phyloP scores from a whole-genome alignment of 1,140 invertebrate species.

The Pygmarrhopalites habei region DNA sequence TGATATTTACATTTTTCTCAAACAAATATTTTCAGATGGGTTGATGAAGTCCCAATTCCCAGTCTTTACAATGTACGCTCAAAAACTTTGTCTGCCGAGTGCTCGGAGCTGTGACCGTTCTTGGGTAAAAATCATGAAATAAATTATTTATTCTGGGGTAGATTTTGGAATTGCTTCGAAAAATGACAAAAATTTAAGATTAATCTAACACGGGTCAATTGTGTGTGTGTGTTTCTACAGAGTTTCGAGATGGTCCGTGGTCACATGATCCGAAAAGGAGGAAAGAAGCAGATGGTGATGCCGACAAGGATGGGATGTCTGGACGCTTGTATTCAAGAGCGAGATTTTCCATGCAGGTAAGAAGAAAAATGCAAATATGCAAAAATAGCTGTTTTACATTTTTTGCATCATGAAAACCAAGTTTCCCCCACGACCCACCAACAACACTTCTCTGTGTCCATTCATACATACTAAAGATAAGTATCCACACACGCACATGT shows the following conservation, averaged over 20 bases:
- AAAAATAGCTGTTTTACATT: not conserved
- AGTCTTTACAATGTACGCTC: slow-evolving; percentile 51
- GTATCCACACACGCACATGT: too few species aligned
- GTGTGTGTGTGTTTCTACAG: too few species aligned
- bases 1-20: too few species aligned
- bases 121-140: too few species aligned
- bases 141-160: too few species aligned
- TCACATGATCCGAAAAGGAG: slow-evolving; percentile 38
- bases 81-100: slow-evolving; percentile 47
- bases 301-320: slow-evolving; percentile 44
- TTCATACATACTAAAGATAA: too few species aligned
- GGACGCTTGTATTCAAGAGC: slow-evolving; percentile 47
- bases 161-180: too few species aligned
- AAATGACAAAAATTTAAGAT: too few species aligned
- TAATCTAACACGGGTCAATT: too few species aligned
- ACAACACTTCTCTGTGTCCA: too few species aligned
- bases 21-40: slow-evolving; percentile 42
- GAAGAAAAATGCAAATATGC: not conserved
- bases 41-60: slow-evolving; percentile 50
- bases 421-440: too few species aligned
- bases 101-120: slow-evolving; percentile 42
- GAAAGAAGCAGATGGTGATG: slow-evolving; percentile 40
- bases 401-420: not conserved
- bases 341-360: slow-evolving; percentile 48
- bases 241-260: slow-evolving; percentile 48